Evolutionary conservation across 1,140 invertebrate species (phyloP), one percentile per base, ranked within the genome.

Genomic region (Aethina tumida): DNA sequence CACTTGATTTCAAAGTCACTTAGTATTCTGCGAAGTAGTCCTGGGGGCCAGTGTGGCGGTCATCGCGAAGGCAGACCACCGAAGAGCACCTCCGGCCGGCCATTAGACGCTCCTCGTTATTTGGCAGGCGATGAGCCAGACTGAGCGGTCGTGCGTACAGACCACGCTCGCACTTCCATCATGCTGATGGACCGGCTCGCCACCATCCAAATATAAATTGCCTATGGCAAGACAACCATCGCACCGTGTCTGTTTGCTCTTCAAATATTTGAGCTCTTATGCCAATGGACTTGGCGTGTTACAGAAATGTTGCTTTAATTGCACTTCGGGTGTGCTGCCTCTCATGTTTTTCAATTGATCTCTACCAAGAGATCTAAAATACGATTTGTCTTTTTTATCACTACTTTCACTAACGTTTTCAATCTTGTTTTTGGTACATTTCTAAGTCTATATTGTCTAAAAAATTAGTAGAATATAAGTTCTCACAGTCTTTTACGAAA

Each of bases 11-110:
- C n/a, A n/a, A n/a, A n/a, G n/a, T n/a, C n/a, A n/a, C n/a, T n/a
- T n/a, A n/a, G n/a, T n/a, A n/a, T n/a, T n/a, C n/a, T n/a, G n/a
- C n/a, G n/a, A n/a, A n/a, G n/a, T n/a, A n/a, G n/a, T n/a, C n/a
- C n/a, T 38, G 35, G 19, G 35, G 30, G 17, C 30, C 24, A 13
- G 24, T 10, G 5, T n/a, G n/a, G n/a, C 24, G 24, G 24, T 26
- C 24, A 26, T 3, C 24, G 24, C n/a, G 24, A 13, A n/a, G 24
- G 24, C 24, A 13, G n/a, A 13, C 5, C 13, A n/a, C 2, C 24
- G n/a, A n/a, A n/a, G n/a, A 13, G 24, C 24, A 10, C 13, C 24
- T 26, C 24, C 24, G 24, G 24, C n/a, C n/a, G 24, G 24, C 13
- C 24, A 26, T 26, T 13, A 26, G 14, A 13, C n/a, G 24, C 24